Evolutionary conservation across 2,888 invertebrate genomes (phyloP).

Genomic region (Aphrophora alni): DNA sequence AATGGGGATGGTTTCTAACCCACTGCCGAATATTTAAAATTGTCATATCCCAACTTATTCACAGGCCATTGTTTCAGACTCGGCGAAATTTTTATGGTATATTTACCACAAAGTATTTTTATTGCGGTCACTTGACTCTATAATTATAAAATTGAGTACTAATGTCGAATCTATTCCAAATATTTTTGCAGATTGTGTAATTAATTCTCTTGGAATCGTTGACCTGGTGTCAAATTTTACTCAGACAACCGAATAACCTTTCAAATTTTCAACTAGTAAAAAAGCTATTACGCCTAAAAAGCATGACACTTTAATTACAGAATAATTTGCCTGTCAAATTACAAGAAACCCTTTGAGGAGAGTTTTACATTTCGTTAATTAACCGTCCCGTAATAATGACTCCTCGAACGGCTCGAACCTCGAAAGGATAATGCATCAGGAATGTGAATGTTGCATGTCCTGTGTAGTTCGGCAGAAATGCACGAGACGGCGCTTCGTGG

Average conservation of each 20-base stretch:
- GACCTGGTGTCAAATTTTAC: not conserved
- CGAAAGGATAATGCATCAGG: not conserved
- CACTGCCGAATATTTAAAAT: too few species aligned
- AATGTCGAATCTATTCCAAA: too few species aligned
- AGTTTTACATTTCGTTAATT: not conserved
- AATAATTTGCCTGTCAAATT: not conserved
- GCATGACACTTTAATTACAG: not conserved
- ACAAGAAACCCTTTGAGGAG: not conserved
- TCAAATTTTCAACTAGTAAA: not conserved
- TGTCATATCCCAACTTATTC: too few species aligned
- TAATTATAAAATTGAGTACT: too few species aligned
- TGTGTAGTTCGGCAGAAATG: not conserved
- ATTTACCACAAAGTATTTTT: too few species aligned
- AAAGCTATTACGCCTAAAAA: not conserved
- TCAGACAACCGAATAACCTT: not conserved
- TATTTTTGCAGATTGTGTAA: too few species aligned
- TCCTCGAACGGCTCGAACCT: not conserved
- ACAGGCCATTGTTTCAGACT: too few species aligned
- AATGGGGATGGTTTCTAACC: too few species aligned
- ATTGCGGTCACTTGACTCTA: too few species aligned
- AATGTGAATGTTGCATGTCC: not conserved
- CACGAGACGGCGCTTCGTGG: not conserved
- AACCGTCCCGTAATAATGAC: not conserved
- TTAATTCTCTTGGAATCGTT: too few species aligned
- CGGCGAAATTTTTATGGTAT: too few species aligned